phyloP scores from a whole-genome alignment of 2,113 vertebrate species.

The Thomomys bottae region DNA sequence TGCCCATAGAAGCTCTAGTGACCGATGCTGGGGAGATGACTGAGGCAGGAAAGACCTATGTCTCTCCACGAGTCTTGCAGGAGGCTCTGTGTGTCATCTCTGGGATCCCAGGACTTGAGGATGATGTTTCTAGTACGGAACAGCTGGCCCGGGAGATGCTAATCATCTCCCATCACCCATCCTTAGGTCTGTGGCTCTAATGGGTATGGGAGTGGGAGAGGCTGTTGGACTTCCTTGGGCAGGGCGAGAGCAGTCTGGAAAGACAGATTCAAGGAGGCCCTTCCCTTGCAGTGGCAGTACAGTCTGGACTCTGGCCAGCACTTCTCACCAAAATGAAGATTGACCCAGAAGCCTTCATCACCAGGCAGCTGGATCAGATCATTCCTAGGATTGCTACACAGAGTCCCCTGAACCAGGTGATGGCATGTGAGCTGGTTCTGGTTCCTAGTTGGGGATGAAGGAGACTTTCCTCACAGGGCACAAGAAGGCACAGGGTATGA shows the following conservation, averaged over 20 bases:
- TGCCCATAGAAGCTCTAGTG: constrained; percentile 89
- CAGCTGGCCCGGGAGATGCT: constrained; percentile 93
- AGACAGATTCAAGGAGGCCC: not conserved
- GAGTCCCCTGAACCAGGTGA: constrained; percentile 89
- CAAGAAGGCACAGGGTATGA: not conserved
- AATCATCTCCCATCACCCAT: constrained; percentile 94
- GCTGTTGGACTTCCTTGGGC: not conserved
- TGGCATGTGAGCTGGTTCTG: not conserved
- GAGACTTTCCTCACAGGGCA: not conserved
- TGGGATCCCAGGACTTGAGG: constrained; percentile 88
- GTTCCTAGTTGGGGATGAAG: not conserved
- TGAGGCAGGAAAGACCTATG: constrained; percentile 89
- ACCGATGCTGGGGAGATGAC: constrained; percentile 91
- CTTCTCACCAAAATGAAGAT: constrained; percentile 94
- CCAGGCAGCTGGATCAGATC: constrained; percentile 91
- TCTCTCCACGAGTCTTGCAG: constrained; percentile 90
- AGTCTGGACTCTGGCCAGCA: constrained; percentile 90
- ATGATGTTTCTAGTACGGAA: constrained; percentile 87
- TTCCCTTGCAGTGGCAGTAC: constrained; percentile 86
- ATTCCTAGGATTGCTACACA: constrained; percentile 89
- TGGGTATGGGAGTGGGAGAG: not conserved
- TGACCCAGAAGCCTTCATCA: constrained; percentile 90
- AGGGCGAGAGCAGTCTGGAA: not conserved
- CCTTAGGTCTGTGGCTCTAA: constrained; percentile 87
- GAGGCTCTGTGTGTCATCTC: constrained; percentile 92